These are phyloP conservation scores for Acrossocheilus fasciatus DNA, from an alignment of 2,797 vertebrate genomes.

Conservation along the genomic window DNA sequence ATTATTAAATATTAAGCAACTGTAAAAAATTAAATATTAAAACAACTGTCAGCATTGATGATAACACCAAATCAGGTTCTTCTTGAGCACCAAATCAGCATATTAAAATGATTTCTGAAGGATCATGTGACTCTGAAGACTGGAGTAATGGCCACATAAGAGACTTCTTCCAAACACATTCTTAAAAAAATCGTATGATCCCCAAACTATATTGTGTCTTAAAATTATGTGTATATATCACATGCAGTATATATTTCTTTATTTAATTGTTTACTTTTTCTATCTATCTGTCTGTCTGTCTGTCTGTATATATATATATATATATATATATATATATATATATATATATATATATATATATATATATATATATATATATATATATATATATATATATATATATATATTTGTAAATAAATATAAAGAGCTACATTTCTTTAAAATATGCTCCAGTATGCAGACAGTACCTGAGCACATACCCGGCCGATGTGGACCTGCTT, in stretches of 20 bases:
- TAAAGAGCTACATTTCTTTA: background rate
- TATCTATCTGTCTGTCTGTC: too few relatives aligned
- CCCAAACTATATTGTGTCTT: background rate
- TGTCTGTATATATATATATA: too few relatives aligned
- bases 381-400: too few relatives aligned
- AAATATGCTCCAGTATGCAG: constrained; percentile 76
- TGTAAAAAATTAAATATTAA: too few relatives aligned
- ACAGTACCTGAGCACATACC: constrained; percentile 82
- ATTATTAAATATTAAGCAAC: background rate
- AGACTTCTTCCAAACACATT: background rate
- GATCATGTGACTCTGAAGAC: background rate
- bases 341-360: too few relatives aligned
- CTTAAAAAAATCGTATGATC: background rate
- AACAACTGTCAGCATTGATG: background rate
- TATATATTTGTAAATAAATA: background rate
- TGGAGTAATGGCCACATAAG: background rate
- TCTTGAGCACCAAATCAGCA: background rate
- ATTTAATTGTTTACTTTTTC: background rate
- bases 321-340: too few relatives aligned
- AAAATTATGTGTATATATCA: too few relatives aligned
- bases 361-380: too few relatives aligned
- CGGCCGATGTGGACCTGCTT: constrained; percentile 79
- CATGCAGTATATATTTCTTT: too few relatives aligned
- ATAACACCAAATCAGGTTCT: background rate
- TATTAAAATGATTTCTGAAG: constrained; percentile 1